Evolutionary conservation across 2,888 invertebrate genomes (phyloP), one percentile per base, ranked within the genome.

Genomic region (Drosophila neotestacea): DNA sequence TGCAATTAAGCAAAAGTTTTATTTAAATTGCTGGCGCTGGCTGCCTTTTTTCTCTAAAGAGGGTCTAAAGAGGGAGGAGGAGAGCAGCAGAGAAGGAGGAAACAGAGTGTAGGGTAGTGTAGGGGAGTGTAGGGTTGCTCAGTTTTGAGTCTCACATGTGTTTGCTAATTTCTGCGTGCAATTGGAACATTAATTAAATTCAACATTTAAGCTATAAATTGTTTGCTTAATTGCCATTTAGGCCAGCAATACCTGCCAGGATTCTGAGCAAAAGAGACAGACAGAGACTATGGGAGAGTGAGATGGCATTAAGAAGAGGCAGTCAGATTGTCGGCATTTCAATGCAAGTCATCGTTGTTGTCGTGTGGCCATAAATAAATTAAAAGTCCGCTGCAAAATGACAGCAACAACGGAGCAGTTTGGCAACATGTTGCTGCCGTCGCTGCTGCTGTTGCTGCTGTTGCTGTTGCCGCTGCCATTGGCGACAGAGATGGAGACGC

Each of bases 211-310:
- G 84, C 88, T 79, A 84, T 84, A 84, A 84, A 84, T 84, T 84
- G 84, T 84, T 88, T 85, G 88, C 88, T 84, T 84, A 84, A 88
- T 84, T 84, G 84, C 84, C 88, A 84, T 84, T 84, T 88, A 85
- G 80, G 59, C 46, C 64, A 62, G 52, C 50, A 59, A 63, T 32
- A 32, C 7, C 27, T 11, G 41, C 22, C 16, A 51, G 64, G 44
- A 62, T 44, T 10, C 16, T 10, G 4, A 36, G 44, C 6, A 6
- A n/a, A 13, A 7, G 38, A 22, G 52, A 10, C 1, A 1, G 39
- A 11, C 32, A 16, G 13, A 1, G 44, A 11, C 32, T 30, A 16
- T 27, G 51, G 9, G 32, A 11, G 22, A 4, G 34, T n/a, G 10
- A 16, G 42, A 34, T 13, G 41, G 46, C 34, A 27, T 16, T 10